Percentiles rank a stretch among this genome's conserved stretches.
Evolutionary conservation across 2,888 invertebrate genomes (phyloP).

Genomic region (Cryptus armator): DNA sequence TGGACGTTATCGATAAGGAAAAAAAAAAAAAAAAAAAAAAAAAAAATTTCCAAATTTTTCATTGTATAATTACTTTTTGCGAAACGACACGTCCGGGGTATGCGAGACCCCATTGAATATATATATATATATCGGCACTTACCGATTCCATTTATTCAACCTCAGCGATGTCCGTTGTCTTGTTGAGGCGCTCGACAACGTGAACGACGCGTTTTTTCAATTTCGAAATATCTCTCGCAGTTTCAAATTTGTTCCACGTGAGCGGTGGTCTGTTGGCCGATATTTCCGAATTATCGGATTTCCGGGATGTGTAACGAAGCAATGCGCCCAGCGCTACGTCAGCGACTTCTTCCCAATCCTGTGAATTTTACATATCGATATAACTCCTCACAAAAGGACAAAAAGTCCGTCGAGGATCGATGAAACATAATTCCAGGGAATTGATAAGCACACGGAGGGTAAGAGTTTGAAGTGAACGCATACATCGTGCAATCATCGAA

Average conservation of each 20-base stretch:
- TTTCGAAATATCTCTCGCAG: constrained; percentile 76
- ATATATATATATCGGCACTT: constrained; percentile 8
- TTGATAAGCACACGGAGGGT: not conserved
- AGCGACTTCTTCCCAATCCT: constrained; percentile 94
- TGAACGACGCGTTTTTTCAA: constrained; percentile 80
- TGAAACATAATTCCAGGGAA: not conserved
- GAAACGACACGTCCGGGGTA: too few relatives aligned
- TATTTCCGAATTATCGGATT: constrained; percentile 87
- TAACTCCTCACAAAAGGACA: not conserved
- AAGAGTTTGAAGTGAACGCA: not conserved
- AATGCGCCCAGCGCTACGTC: constrained; percentile 89
- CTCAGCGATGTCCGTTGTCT: constrained; percentile 74
- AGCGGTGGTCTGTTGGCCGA: constrained; percentile 83
- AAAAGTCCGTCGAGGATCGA: not conserved
- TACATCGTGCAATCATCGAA: not conserved
- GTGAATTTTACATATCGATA: constrained; percentile 19
- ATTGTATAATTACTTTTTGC: too few relatives aligned
- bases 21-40: too few relatives aligned
- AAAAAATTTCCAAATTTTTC: too few relatives aligned
- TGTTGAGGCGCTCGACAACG: constrained; percentile 77
- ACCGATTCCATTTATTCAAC: constrained; percentile 68
- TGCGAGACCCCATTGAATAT: not conserved
- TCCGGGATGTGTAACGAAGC: constrained; percentile 88
- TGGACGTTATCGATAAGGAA: too few relatives aligned
- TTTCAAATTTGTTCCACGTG: constrained; percentile 81